phyloP scores from a whole-genome alignment of 2,888 invertebrate species.

The Volucella bombylans region DNA sequence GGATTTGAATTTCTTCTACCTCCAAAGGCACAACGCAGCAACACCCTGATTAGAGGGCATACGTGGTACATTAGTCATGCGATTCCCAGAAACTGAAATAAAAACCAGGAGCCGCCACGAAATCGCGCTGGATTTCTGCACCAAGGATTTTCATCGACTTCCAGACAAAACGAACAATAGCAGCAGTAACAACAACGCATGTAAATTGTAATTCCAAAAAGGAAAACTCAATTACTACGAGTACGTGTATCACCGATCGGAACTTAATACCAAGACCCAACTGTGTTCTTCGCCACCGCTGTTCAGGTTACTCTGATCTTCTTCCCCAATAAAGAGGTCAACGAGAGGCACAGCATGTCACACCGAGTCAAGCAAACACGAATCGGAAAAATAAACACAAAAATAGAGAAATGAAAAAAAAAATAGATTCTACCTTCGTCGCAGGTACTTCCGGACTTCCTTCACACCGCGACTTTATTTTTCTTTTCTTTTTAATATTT shows the following conservation, averaged over 20 bases:
- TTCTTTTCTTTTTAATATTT: too few species aligned
- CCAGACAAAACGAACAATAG: slow-evolving; percentile 1
- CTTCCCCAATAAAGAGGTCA: slow-evolving; percentile 60
- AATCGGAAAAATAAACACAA: slow-evolving; percentile 50
- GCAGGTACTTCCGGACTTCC: too few species aligned
- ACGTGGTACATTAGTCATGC: slow-evolving; percentile 66
- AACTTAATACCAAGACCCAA: too few species aligned
- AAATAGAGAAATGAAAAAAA: slow-evolving; percentile 18
- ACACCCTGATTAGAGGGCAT: slow-evolving; percentile 28
- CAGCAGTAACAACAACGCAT: neutral
- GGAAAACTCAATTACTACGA: slow-evolving; percentile 30
- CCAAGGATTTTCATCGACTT: too few species aligned
- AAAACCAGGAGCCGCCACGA: slow-evolving; percentile 5
- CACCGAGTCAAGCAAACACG: slow-evolving; percentile 18
- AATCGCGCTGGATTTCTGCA: too few species aligned
- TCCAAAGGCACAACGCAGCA: neutral
- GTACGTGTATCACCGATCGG: slow-evolving; percentile 20
- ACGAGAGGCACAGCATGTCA: slow-evolving; percentile 51
- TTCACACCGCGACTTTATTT: too few species aligned
- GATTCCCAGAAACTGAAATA: slow-evolving; percentile 45
- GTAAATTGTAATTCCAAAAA: slow-evolving; percentile 22
- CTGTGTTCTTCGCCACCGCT: too few species aligned
- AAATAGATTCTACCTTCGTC: neutral
- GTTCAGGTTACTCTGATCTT: neutral
- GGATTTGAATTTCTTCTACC: too few species aligned